Percentiles rank a stretch among this genome's conserved stretches.
phyloP scores from a whole-genome alignment of 30 jellyfish, hydroid and myxozoan species.

The Catostylus mosaicus region DNA sequence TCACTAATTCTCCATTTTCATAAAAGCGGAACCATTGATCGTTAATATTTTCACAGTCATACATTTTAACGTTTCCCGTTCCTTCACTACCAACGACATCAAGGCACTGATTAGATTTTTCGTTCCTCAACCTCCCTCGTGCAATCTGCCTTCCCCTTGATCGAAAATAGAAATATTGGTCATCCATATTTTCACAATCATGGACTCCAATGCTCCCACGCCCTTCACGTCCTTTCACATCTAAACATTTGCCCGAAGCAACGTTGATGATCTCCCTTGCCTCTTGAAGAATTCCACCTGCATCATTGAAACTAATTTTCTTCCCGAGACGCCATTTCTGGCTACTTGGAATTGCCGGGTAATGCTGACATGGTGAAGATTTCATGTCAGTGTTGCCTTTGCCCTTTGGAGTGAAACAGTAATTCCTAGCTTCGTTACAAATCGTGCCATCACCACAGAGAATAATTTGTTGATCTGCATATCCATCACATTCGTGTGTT shows the following conservation, averaged over 20 bases:
- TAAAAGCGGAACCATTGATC: conserved; percentile 45
- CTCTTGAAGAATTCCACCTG: conserved; percentile 29
- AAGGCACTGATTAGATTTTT: conserved; percentile 19
- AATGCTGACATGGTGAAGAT: neutral
- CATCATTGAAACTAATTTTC: conserved; percentile 6
- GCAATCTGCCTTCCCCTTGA: conserved; percentile 15
- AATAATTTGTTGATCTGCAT: conserved; percentile 22
- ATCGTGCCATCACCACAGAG: conserved; percentile 49
- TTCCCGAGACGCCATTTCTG: conserved; percentile 26
- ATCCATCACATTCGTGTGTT: conserved; percentile 38
- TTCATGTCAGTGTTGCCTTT: conserved; percentile 11
- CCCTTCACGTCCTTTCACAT: conserved; percentile 17
- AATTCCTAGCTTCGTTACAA: conserved; percentile 25
- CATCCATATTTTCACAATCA: conserved; percentile 15
- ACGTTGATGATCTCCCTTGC: conserved; percentile 40
- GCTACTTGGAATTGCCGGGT: conserved; percentile 10
- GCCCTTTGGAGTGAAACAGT: conserved; percentile 46
- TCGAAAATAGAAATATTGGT: conserved; percentile 41
- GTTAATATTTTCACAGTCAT: conserved; percentile 8
- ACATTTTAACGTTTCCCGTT: conserved; percentile 1
- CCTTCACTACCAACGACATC: conserved; percentile 40
- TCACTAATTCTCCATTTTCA: neutral
- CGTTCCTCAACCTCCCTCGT: conserved; percentile 19
- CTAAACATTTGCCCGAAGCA: conserved; percentile 31
- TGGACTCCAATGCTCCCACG: conserved; percentile 4